Conservation (phyloP, 2,888 invertebrate species). For the Drosophila greeni region DNA sequence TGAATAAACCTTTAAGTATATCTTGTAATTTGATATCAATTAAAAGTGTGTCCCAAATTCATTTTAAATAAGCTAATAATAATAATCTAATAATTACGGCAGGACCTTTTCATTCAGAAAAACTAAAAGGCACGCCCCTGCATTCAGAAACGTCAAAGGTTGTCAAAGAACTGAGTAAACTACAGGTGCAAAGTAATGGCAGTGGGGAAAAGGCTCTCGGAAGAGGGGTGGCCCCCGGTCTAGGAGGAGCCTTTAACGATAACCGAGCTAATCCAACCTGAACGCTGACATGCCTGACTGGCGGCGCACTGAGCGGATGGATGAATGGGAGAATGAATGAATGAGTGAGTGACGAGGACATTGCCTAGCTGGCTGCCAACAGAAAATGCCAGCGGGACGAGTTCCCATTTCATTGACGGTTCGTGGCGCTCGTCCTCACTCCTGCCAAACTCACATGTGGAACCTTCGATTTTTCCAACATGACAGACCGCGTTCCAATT, state of each 20-base stretch:
- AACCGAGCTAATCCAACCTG: conserved; percentile 35
- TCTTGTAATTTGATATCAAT: not conserved
- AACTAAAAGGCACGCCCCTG: not conserved
- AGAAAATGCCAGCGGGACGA: conserved; percentile 15
- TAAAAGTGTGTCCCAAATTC: too few relatives aligned
- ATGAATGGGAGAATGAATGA: conserved; percentile 30
- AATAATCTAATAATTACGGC: not conserved
- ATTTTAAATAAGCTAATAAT: not conserved
- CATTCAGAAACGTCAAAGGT: conserved; percentile 15
- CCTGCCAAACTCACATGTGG: conserved; percentile 7
- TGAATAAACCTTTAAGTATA: not conserved
- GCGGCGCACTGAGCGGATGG: conserved; percentile 32
- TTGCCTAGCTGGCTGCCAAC: conserved; percentile 12
- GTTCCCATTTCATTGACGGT: conserved; percentile 17
- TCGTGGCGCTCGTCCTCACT: not conserved
- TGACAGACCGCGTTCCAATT: conserved; percentile 40
- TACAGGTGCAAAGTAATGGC: conserved; percentile 9
- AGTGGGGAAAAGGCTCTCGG: not conserved
- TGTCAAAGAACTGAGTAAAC: conserved; percentile 19
- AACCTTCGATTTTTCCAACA: conserved; percentile 37
- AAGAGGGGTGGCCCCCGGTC: not conserved
- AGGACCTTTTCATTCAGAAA: not conserved
- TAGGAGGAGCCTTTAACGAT: conserved; percentile 13
- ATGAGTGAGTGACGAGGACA: conserved; percentile 32
- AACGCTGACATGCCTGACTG: conserved; percentile 40